Evolutionary conservation across 2,888 invertebrate genomes (phyloP).

Genomic region (Gari tellinella): DNA sequence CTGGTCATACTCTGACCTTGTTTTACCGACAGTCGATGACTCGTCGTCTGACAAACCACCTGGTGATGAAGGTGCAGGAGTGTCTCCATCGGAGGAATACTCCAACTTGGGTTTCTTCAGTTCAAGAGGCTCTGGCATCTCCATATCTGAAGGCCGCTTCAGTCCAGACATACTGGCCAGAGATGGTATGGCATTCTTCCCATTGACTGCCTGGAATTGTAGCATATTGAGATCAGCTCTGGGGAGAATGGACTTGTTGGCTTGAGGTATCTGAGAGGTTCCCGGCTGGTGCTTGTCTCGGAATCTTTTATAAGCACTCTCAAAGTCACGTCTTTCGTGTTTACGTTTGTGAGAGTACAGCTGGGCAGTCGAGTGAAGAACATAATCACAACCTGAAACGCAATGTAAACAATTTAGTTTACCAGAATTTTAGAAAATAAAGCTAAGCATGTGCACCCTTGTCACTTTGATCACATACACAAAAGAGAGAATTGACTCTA

Average conservation of each 20-base stretch:
- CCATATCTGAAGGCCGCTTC: constrained; percentile 33
- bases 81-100: constrained; percentile 13
- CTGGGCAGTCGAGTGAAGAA: constrained; percentile 98
- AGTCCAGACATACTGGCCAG: constrained; percentile 23
- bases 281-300: constrained; percentile 86
- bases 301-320: constrained; percentile 93
- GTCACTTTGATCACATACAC: too few relatives aligned
- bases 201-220: not conserved
- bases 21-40: too few relatives aligned
- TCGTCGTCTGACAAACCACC: constrained; percentile 33
- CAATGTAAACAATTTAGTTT: too few relatives aligned
- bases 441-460: too few relatives aligned
- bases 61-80: constrained; percentile 23
- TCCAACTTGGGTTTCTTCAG: constrained; percentile 55
- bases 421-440: too few relatives aligned
- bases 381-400: constrained; percentile 91
- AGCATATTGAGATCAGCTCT: constrained; percentile 27
- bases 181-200: constrained; percentile 14
- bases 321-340: constrained; percentile 91
- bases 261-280: constrained; percentile 9
- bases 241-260: constrained; percentile 25
- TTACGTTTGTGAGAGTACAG: constrained; percentile 98
- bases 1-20: too few relatives aligned
- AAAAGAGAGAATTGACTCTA: too few relatives aligned
- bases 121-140: constrained; percentile 36